phyloP scores from a whole-genome alignment of 1,140 invertebrate genomes.

The Hycleus phaleratus region DNA sequence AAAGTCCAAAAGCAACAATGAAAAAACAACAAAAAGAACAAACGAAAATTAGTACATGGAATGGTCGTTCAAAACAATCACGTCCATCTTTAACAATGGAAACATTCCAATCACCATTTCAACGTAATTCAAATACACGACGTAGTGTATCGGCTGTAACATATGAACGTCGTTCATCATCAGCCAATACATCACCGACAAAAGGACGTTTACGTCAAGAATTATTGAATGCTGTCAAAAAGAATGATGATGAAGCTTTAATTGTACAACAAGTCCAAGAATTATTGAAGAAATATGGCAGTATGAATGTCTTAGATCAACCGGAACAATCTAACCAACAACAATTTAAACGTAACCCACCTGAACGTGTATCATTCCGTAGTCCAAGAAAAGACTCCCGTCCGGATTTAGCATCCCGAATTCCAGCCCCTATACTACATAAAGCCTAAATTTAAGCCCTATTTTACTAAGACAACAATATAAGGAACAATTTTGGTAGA shows the following conservation, averaged over 20 bases:
- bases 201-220: slow-evolving; percentile 63
- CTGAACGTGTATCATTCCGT: slow-evolving; percentile 38
- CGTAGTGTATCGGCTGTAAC: slow-evolving; percentile 52
- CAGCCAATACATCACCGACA: slow-evolving; percentile 53
- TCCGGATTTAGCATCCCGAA: slow-evolving; percentile 43
- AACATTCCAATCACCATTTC: slow-evolving; percentile 59
- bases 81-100: slow-evolving; percentile 57
- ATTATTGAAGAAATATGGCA: slow-evolving; percentile 55
- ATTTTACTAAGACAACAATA: too few relatives aligned
- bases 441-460: too few relatives aligned
- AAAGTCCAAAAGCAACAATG: slow-evolving; percentile 31
- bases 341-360: slow-evolving; percentile 24
- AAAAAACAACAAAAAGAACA: slow-evolving; percentile 34
- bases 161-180: slow-evolving; percentile 48
- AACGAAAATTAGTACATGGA: slow-evolving; percentile 55
- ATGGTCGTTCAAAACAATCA: slow-evolving; percentile 48
- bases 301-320: slow-evolving; percentile 48
- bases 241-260: slow-evolving; percentile 58
- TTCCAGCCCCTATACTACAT: slow-evolving; percentile 45
- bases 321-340: too few relatives aligned
- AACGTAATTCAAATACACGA: slow-evolving; percentile 52
- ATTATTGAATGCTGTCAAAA: slow-evolving; percentile 59
- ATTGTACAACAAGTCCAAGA: slow-evolving; percentile 65
- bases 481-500: too few relatives aligned
- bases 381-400: slow-evolving; percentile 51